These are phyloP conservation scores for Polia nebulosa DNA, from an alignment of 2,888 invertebrate genomes.

Conservation along the genomic window DNA sequence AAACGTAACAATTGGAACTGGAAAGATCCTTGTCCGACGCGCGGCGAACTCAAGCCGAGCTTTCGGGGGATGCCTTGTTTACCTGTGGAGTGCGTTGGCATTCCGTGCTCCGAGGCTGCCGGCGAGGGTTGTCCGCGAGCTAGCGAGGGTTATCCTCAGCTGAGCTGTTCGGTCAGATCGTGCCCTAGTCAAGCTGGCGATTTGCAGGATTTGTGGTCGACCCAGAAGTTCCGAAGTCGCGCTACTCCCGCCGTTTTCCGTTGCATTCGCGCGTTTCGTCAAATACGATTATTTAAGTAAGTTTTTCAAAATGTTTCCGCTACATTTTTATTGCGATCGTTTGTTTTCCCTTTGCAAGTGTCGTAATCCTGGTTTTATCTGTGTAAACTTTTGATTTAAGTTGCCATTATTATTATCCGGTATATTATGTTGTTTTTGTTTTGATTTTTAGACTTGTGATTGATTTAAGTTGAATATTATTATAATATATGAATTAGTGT, in stretches of 20 bases:
- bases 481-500: neutral
- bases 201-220: too few species aligned
- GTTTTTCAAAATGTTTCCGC: neutral
- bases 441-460: neutral
- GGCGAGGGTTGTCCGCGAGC: conserved; percentile 2
- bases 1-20: too few species aligned
- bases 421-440: neutral
- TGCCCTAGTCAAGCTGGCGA: conserved; percentile 10
- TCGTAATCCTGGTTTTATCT: neutral
- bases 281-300: conserved; percentile 27
- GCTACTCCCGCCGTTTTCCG: neutral
- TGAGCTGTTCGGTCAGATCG: neutral
- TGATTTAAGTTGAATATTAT: neutral
- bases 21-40: neutral
- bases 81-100: neutral
- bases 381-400: neutral
- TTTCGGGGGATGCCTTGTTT: neutral
- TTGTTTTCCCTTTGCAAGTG: neutral
- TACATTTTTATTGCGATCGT: too few species aligned
- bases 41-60: neutral
- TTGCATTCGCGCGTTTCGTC: conserved; percentile 13
- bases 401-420: neutral
- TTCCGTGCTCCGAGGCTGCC: neutral
- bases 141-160: neutral
- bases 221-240: accelerated